Evolutionary conservation across 2,888 invertebrate genomes (phyloP), one percentile per base, ranked within the genome.

Genomic region (Diogma glabrata): DNA sequence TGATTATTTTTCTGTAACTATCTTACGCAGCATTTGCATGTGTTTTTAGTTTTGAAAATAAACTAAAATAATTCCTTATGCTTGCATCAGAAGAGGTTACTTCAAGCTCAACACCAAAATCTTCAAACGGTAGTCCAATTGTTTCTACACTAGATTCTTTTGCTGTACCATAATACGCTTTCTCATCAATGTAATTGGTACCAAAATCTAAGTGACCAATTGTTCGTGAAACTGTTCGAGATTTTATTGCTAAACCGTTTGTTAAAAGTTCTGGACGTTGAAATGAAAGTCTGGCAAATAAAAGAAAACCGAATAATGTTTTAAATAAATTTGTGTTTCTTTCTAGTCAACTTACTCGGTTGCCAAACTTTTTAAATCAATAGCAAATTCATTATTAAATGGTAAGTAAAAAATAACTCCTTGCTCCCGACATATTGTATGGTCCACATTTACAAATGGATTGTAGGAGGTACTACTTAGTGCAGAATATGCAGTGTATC

Each of bases 401-500:
- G 82, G 82, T 4, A 82, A 60, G 57, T 82, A 82, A 1, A 78
- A 77, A 1, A 84, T 78, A 52, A 83, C 64, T 1, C 83, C 82
- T 59, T 82, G 79, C 53, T 81, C 79, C n/a, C 82, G 75, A 19
- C 81, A 75, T 2, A 79, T 81, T 8, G 77, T 75, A 58, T 83
- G 82, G 60, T 80, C 77, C 1, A 79, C 72, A 59, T 78, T 76
- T 1, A 77, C 67, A 9, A 84, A 68, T 0, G 83, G 82, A 57
- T 83, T 84, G 53, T 79, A 81, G 52, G 69, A 70, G 49, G 64
- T 64, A 52, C 67, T 69, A 38, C 67, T 67, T 45, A 69, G 66
- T 56, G 71, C 67, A 4, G 75, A 74, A 58, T 77, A 76, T 53
- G 76, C 72, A 2, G 75, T 75, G 56, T 76, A 75, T 30, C 78